Evolutionary conservation across 2,888 invertebrate species (phyloP).

Genomic region (Dione juno): DNA sequence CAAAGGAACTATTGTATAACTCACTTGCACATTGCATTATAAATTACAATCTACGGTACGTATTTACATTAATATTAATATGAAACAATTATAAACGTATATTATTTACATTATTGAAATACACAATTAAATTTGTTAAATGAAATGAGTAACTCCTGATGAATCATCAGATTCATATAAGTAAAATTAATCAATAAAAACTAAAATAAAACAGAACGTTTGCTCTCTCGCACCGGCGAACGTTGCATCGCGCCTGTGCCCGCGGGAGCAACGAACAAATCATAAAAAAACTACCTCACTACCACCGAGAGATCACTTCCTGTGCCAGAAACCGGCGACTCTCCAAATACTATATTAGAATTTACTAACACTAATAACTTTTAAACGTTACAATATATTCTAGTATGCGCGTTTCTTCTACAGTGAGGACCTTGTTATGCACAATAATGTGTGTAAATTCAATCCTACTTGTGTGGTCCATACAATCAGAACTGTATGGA

Average conservation of each 20-base stretch:
- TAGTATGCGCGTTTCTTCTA: no score
- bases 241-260: slow-evolving; percentile 27
- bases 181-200: neutral
- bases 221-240: slow-evolving; percentile 11
- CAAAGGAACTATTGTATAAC: slow-evolving; percentile 30
- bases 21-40: neutral
- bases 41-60: neutral
- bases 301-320: slow-evolving; percentile 81
- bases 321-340: slow-evolving; percentile 62
- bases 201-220: neutral
- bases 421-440: no score
- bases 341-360: slow-evolving; percentile 36
- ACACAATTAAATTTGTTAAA: no score
- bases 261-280: slow-evolving; percentile 75
- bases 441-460: no score
- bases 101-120: no score
- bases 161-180: neutral
- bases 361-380: slow-evolving; percentile 23
- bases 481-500: no score
- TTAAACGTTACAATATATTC: neutral
- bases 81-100: no score
- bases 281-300: slow-evolving; percentile 71
- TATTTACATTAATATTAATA: neutral
- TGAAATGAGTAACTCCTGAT: no score
- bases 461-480: no score